A percentile compares a stretch with the other conserved stretches of the same genome.
Evolutionary conservation across 2,113 vertebrate genomes (phyloP).

Genomic region (Psammodynastes pulverulentus): DNA sequence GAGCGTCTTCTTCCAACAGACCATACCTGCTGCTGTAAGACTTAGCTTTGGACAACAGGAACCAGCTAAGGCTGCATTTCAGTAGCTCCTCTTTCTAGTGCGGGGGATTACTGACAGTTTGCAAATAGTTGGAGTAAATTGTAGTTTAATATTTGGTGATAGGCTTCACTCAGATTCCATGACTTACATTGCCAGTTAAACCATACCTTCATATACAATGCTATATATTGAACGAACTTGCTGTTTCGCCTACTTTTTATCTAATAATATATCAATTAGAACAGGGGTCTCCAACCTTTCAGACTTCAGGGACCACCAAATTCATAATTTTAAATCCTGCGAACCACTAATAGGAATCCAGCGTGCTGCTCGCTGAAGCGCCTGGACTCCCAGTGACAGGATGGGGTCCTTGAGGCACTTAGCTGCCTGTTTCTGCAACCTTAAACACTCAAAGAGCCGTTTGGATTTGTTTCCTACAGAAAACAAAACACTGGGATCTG

Average conservation of each 20-base stretch:
- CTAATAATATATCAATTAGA: neutral
- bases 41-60: neutral
- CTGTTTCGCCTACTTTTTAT: neutral
- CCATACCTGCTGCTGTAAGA: neutral
- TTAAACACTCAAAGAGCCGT: no score
- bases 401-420: no score
- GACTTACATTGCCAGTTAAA: neutral
- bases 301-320: no score
- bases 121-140: neutral
- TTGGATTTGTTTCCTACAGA: no score
- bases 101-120: neutral
- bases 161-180: neutral
- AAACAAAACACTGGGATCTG: no score
- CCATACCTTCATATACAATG: slow-evolving; percentile 10
- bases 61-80: neutral
- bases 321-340: no score
- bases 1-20: neutral
- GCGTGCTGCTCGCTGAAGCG: no score
- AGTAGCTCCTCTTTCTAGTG: neutral
- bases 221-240: slow-evolving; percentile 54
- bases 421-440: no score
- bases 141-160: neutral
- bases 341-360: no score
- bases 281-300: no score
- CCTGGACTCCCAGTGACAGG: no score